phyloP scores from a whole-genome alignment of 2,797 vertebrate species.

The Lagodon rhomboides region DNA sequence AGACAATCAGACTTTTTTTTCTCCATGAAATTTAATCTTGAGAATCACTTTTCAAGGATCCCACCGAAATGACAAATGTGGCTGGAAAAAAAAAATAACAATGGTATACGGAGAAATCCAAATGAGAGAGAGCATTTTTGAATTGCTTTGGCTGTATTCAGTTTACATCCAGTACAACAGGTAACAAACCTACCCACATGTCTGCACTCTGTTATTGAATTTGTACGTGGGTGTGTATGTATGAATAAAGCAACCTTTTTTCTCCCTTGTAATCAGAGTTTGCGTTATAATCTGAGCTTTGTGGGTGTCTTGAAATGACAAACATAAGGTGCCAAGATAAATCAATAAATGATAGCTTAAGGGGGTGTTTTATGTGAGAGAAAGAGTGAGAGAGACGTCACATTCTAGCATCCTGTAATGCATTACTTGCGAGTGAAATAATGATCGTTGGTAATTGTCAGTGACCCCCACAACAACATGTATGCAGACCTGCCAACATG shows the following conservation, averaged over 20 bases:
- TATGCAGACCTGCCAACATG: too few relatives aligned
- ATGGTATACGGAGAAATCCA: not conserved
- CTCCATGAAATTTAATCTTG: slow-evolving; percentile 6
- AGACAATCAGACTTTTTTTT: not conserved
- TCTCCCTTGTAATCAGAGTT: not conserved
- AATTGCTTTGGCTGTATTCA: slow-evolving; percentile 7
- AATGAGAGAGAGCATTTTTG: not conserved
- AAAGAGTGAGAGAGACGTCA: too few relatives aligned
- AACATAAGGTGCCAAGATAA: too few relatives aligned
- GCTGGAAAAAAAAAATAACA: not conserved
- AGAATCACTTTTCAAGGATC: slow-evolving; percentile 7
- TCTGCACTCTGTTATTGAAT: not conserved
- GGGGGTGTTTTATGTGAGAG: too few relatives aligned
- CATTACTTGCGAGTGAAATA: too few relatives aligned
- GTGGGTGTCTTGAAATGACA: too few relatives aligned
- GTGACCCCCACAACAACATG: too few relatives aligned
- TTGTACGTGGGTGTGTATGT: not conserved
- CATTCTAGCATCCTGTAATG: too few relatives aligned
- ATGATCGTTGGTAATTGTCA: too few relatives aligned
- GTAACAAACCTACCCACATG: not conserved
- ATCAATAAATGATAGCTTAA: too few relatives aligned
- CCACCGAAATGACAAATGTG: slow-evolving; percentile 2
- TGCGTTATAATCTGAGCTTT: too few relatives aligned
- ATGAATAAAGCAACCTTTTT: not conserved
- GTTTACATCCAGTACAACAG: not conserved